phyloP scores from a whole-genome alignment of 2,113 vertebrate species.

The Macquaria ambigua region DNA sequence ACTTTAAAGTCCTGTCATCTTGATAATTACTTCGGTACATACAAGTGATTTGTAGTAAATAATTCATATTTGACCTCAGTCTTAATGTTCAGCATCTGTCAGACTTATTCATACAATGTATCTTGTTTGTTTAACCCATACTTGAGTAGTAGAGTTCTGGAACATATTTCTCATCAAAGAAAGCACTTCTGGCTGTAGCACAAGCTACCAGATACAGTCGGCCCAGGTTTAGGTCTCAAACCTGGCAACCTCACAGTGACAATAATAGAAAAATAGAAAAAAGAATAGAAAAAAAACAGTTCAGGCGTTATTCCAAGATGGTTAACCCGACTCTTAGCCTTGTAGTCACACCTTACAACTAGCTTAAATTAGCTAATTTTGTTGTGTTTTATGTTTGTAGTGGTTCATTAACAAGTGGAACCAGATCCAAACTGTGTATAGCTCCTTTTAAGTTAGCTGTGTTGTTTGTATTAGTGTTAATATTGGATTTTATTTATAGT shows the following conservation, averaged over 20 bases:
- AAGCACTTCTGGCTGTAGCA: not conserved
- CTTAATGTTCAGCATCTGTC: not conserved
- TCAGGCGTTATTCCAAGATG: too few relatives aligned
- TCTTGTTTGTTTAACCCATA: not conserved
- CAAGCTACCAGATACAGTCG: not conserved
- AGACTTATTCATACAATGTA: not conserved
- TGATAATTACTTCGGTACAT: conserved; percentile 17
- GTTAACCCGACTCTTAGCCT: too few relatives aligned
- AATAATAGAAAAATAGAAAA: too few relatives aligned
- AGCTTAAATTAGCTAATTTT: not conserved
- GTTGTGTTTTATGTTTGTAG: not conserved
- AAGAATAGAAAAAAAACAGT: too few relatives aligned
- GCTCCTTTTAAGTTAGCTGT: too few relatives aligned
- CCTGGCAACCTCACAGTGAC: not conserved
- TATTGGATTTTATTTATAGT: not conserved
- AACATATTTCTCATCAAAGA: not conserved
- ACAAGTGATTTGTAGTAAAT: not conserved
- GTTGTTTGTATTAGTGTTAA: not conserved
- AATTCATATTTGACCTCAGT: not conserved
- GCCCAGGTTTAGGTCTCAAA: not conserved
- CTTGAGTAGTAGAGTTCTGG: not conserved
- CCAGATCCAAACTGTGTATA: too few relatives aligned
- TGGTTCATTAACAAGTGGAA: too few relatives aligned
- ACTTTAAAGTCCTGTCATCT: conserved; percentile 66
- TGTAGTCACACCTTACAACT: too few relatives aligned